These are phyloP conservation scores for Micromys minutus DNA, from an alignment of 2,113 vertebrate species.

Conservation along the genomic window DNA sequence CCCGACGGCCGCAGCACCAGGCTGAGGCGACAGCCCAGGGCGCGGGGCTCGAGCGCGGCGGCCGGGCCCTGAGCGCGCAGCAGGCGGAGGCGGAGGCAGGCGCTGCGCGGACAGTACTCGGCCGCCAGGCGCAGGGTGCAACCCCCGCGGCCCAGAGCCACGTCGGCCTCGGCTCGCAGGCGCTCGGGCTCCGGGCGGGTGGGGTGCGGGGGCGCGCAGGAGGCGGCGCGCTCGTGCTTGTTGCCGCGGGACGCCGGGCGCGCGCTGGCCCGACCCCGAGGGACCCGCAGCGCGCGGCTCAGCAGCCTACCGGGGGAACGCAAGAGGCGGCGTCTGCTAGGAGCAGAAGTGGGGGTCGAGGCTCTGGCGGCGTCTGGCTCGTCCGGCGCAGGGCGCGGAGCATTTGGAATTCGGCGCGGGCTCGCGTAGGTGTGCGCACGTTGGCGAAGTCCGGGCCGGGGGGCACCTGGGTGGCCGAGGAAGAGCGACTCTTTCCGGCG, in stretches of 20 bases:
- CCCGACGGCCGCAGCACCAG: conserved; percentile 84
- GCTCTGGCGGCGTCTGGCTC: conserved; percentile 84
- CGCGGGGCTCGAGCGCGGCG: conserved; percentile 86
- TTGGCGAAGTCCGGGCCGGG: conserved; percentile 71
- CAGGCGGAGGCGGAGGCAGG: conserved; percentile 90
- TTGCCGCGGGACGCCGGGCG: neutral
- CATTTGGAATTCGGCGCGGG: neutral
- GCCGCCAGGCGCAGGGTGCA: conserved; percentile 89
- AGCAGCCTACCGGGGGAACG: conserved; percentile 78
- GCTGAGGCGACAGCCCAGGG: conserved; percentile 86
- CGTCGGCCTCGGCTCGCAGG: conserved; percentile 87
- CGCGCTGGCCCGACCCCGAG: neutral
- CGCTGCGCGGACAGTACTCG: conserved; percentile 88
- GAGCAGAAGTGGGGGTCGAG: neutral
- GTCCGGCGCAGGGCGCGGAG: too few relatives aligned
- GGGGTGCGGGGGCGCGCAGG: neutral
- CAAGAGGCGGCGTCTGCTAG: conserved; percentile 87
- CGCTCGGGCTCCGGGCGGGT: conserved; percentile 49
- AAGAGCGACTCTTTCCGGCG: conserved; percentile 92
- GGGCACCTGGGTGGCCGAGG: conserved; percentile 80
- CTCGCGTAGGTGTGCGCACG: conserved; percentile 75
- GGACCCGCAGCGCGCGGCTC: conserved; percentile 19
- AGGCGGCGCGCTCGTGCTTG: neutral
- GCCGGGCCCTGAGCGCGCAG: conserved; percentile 90
- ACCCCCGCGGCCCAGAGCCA: conserved; percentile 86